Evolutionary conservation across 2,888 invertebrate genomes (phyloP), one percentile per base, ranked within the genome.

Genomic region (Diaprepes abbreviatus): DNA sequence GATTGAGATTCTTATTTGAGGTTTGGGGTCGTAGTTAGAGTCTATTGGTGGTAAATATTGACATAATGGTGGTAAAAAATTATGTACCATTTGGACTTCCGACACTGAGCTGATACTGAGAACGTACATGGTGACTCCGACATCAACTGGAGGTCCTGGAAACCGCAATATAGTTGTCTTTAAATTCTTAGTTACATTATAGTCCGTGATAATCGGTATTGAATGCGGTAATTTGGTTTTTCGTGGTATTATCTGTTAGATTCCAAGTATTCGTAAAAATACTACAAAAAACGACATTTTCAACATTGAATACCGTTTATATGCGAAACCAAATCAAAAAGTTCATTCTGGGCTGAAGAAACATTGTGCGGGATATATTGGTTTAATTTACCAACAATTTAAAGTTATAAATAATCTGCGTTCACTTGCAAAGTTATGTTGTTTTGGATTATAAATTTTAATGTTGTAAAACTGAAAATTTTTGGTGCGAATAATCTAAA

Each of bases 111-210:
- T 95, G 92, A 97, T 97, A 89, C 95, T 95, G 89, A 96, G 93
- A 88, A 97, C 96, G 90, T 95, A 96, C 93, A 97, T 95, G 88
- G 96, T 96, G 89, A 97, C 95, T 87, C 96, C 95, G 86, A 97
- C 96, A 88, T 95, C 95, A 88, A 97, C 97, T 85, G 97, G 95
- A 87, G 93, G 93, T 92, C 95, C 96, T 96, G 93, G 87, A 94
- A 92, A 68, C 73, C 71, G 70, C 59, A 70, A 70, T 43, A 55
- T 33, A 31, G 28, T 45, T 50, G 35, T 9, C 17, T 35, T 19
- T n/a, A 12, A 35, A 52, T 10, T 52, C 16, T 33, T 54, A 19
- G 10, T 4, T 54, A 35, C 21, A 35, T 0, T 35, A n/a, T 50
- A 28, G 14, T n/a, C 28, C 14, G 48, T 28, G 12, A 16, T 31